Evolutionary conservation across 2,797 vertebrate genomes (phyloP), one percentile per base, ranked within the genome.

Genomic region (Hippopotamyrus pictus): DNA sequence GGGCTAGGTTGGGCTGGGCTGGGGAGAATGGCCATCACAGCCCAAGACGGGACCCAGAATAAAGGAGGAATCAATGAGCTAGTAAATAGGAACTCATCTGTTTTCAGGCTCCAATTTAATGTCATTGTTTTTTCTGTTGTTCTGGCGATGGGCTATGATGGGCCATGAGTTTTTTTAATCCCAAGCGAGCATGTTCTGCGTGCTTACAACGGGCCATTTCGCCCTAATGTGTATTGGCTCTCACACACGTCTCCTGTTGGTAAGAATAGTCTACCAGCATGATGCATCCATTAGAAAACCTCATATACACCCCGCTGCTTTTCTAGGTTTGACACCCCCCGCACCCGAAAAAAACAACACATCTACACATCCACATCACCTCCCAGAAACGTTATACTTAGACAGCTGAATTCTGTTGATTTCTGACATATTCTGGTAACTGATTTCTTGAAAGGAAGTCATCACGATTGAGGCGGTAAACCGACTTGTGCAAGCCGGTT

Each of bases 81-180:
- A 97, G 96, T 97, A 97, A 98, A 97, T 96, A 95, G 94, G 94
- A 98, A 97, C 96, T 97, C 91, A 95, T 96, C 95, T 97, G 95
- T 96, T 98, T 97, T 96, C 94, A 96, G 93, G 33, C 62, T 79
- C 50, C 11, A 17, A 19, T 97, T 95, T 95, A 94, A 96, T 94
- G 95, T 94, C 94, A 96, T 96, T 95, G 95, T 92, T 93, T 95
- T 54, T 46, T 69, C 46, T 19, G 37, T 57, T 62, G 73, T 88
- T 76, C 37, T 86, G 22, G 37, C 44, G 73, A 53, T 46, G 65
- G 87, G 88, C 89, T 90, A 87, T 90, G 90, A 87, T 90, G 89
- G 59, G 87, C 57, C 19, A 9, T 22, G n/a, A 33, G 29, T 86
- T 86, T 57, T 92, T 93, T 88, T 92, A 88, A 91, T 88, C 88